Evolutionary conservation across 2,797 vertebrate genomes (phyloP), one percentile per base, ranked within the genome.

Genomic region (Sandelia bainsii): DNA sequence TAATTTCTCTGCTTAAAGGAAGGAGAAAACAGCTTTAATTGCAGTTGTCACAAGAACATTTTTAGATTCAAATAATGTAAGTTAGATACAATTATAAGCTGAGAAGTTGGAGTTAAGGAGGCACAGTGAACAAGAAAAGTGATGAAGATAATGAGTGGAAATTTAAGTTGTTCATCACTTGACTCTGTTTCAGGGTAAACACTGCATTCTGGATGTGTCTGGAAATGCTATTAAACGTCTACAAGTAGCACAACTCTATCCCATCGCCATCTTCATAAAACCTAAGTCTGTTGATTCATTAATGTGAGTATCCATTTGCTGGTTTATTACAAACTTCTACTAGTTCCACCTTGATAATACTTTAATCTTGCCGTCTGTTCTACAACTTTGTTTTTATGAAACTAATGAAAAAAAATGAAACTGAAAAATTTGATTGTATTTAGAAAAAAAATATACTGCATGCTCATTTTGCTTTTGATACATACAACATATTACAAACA

Each of bases 231-330:
- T 99, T 92, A 98, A 98, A 90, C 93, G 97, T 91, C 94, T 99
- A 93, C 98, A 99, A 96, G 96, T 97, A 93, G 98, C 98, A 94
- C 98, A 99, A 93, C 96, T 99, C 65, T 97, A 98, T 89, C 98
- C 98, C 61, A 96, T 99, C 32, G 97, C 97, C 91, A 98, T 99
- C 94, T 97, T 99, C 93, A 97, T 99, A 82, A 99, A 99, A 87
- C 97, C 98, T 48, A 97, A 94, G 84, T 98, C 98, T 62, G 90
- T 96, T 75, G 97, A 99, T 83, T 96, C 96, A 61, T 93, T 99
- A 93, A 96, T 99, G 98, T 99, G 90, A 98, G 98, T 96, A 93
- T 69, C 63, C 5, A 19, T 12, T 29, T 34, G 2, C 25, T 25
- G 25, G 3, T 48, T 25, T 37, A 25, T 53, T 52, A 25, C 8